A percentile compares a stretch with the other conserved stretches of the same genome.
These are phyloP conservation scores for Isoperla grammatica DNA, from an alignment of 2,888 invertebrate genomes.

Conservation along the genomic window DNA sequence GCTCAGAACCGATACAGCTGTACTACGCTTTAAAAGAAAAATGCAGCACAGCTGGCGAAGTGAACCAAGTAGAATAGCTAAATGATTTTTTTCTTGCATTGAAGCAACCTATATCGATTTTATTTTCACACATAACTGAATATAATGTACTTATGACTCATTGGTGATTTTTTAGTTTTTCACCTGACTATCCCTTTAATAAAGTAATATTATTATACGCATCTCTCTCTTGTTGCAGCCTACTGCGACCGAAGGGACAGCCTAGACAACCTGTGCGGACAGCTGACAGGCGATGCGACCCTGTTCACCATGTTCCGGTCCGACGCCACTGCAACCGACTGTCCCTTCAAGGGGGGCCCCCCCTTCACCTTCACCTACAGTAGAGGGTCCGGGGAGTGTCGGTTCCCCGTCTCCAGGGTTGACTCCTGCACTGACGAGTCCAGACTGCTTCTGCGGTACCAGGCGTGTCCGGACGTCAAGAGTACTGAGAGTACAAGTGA, in stretches of 20 bases:
- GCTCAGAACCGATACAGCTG: too few species aligned
- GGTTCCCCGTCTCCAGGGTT: conserved; percentile 81
- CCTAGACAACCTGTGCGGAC: conserved; percentile 73
- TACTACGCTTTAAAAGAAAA: too few species aligned
- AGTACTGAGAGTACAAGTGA: conserved; percentile 87
- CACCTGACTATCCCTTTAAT: too few species aligned
- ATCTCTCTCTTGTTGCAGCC: conserved; percentile 49
- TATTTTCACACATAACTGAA: too few species aligned
- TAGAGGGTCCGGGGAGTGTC: conserved; percentile 84
- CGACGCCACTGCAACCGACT: conserved; percentile 79
- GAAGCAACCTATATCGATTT: too few species aligned
- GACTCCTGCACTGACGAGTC: conserved; percentile 93
- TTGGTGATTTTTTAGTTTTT: too few species aligned
- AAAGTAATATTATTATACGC: not conserved
- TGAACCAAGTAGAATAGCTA: too few species aligned
- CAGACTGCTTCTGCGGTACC: conserved; percentile 81
- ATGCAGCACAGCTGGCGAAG: too few species aligned
- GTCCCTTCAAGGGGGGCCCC: conserved; percentile 86
- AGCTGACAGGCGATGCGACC: conserved; percentile 83
- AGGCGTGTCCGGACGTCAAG: conserved; percentile 87
- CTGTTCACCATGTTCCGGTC: conserved; percentile 87
- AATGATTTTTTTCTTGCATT: too few species aligned
- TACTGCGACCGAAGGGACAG: conserved; percentile 67
- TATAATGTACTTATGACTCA: too few species aligned
- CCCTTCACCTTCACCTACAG: conserved; percentile 81